Base-by-base conservation (phyloP, 2,888 invertebrate genomes). In the Drosophila prolongata region DNA sequence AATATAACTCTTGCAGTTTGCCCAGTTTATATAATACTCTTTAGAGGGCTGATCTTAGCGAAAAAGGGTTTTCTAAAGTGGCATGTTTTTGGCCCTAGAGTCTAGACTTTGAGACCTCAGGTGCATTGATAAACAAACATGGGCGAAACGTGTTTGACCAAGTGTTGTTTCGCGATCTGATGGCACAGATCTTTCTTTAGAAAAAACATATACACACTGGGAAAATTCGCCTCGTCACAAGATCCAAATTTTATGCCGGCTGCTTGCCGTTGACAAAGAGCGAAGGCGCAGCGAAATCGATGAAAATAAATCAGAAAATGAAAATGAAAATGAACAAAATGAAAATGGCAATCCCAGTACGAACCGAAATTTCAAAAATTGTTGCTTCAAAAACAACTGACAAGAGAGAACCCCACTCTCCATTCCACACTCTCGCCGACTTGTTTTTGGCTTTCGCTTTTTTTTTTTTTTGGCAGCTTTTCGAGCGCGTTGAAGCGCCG, bases 391-490 rank as follows among this genome's bases (percentile, higher is more conserved):
- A 42, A 35, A 71, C 35, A 30, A 58, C 14, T 13, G 40, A 34
- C 13, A 34, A 24, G 67, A 44, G 69, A 43, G 38, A 58, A 47
- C 24, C 8, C 24, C 37, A 13, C 44, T 50, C 62, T 44, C 55
- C 6, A 19, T 14, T 11, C 37, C 37, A 27, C 37, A 27, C 38
- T 19, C 35, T 19, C 43, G 38, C 62, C 19, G 46, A 58, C 42
- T 65, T 58, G 57, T 58, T 47, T 54, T 57, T 34, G 44, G 66
- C 66, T 70, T 59, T 79, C 71, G 55, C 60, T 69, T 73, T 67
- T 70, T 68, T 78, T n/a, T n/a, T 71, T 72, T 68, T 78, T 70
- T 64, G 70, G 61, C 69, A 75, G 71, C 82, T 53, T 76, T 72
- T 56, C 46, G 73, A 62, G 64, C 69, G 56, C 69, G 70, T 61